A percentile compares a stretch with the other conserved stretches of the same genome.
Evolutionary conservation across 2,888 invertebrate species (phyloP).

Genomic region (Euzophera pinguis): DNA sequence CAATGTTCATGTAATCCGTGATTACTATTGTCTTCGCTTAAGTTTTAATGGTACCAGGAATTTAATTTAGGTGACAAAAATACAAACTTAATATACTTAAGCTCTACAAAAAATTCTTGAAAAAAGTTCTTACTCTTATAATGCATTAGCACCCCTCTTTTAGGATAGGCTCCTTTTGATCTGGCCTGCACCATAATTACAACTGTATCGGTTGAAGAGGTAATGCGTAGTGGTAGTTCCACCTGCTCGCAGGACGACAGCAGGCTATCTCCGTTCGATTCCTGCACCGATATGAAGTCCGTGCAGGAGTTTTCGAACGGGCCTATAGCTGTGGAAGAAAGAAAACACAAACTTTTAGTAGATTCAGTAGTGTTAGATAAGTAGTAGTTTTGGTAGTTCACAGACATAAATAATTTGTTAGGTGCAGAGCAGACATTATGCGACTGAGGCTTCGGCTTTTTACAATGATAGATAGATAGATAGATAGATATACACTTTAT

Average conservation of each 20-base stretch:
- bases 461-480: no score
- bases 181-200: slow-evolving; percentile 67
- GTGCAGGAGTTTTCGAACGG: slow-evolving; percentile 72
- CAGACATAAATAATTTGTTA: no score
- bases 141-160: slow-evolving; percentile 82
- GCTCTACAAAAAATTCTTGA: no score
- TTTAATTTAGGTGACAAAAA: neutral
- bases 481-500: no score
- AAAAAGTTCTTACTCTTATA: slow-evolving; percentile 84
- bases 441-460: no score
- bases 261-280: slow-evolving; percentile 66
- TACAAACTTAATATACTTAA: no score
- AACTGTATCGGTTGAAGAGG: slow-evolving; percentile 68
- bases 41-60: no score
- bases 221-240: slow-evolving; percentile 67
- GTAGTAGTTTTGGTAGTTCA: no score
- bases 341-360: no score
- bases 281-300: slow-evolving; percentile 74
- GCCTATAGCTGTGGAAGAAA: slow-evolving; percentile 54
- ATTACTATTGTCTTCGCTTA: neutral
- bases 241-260: slow-evolving; percentile 78
- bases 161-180: slow-evolving; percentile 77
- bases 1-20: no score
- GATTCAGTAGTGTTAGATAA: neutral
- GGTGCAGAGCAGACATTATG: no score